Evolutionary conservation across 2,888 invertebrate species (phyloP), one percentile per base, ranked within the genome.

Genomic region (Cerastis leucographa): DNA sequence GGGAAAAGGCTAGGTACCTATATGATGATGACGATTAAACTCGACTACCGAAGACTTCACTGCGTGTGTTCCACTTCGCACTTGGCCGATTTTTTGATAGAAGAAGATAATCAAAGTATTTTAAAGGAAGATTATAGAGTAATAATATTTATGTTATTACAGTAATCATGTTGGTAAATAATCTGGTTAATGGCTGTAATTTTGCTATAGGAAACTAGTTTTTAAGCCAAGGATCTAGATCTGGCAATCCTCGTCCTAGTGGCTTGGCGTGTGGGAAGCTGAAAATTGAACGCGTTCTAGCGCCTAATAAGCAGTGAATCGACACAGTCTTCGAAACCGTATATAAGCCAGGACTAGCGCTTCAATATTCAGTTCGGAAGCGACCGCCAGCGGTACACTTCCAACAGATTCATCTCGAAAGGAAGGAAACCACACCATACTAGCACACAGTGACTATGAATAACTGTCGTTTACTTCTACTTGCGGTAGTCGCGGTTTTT

Each of bases 241-340:
- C 65, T 64, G 14, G 51, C 59, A 72, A 73, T 67, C 85, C 70
- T 40, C 54, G 62, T 77, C 54, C 75, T 84, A 84, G 76, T 84
- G 65, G 77, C 81, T 76, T 88, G 72, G 93, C 89, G 94, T 93
- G 91, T 94, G 90, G 93, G 94, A 92, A 87, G 93, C 80, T 94
- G 94, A 94, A 95, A 95, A 96, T 96, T 96, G 95, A 93, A 95
- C 93, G 94, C 95, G 86, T 91, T 95, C 94, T 96, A 94, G 93
- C 96, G 96, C 90, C 89, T 94, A 96, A 96, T 95, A 93, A 91
- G 89, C 89, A 89, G 94, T 93, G 89, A 90, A 93, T 94, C 90
- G 88, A 89, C 87, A 89, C 88, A 85, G 87, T 85, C 81, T 84
- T 83, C 81, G 78, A 77, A 82, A 78, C 74, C 72, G 91, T 96